Base-by-base conservation (phyloP, 2,888 invertebrate genomes). In the Schizotus pectinicornis region DNA sequence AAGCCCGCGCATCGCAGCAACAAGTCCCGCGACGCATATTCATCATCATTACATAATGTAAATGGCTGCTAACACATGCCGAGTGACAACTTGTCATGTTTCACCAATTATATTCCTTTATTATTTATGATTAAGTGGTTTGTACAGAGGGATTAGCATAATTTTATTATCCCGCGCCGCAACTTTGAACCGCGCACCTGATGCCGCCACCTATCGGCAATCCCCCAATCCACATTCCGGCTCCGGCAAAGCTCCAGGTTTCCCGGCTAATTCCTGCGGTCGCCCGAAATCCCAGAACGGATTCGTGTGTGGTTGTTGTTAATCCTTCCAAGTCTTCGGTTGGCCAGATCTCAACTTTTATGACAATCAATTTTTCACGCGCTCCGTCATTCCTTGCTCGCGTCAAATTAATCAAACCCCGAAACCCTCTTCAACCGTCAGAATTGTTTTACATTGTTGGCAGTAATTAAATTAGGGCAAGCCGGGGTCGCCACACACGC, bases 401-500 rank as follows among this genome's bases (percentile, higher is more conserved):
- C 22, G 22, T 22, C 22, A 22, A 22, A 22, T 22, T 22, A 22
- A 22, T 22, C 22, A 22, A 22, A 22, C 2, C 22, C 22, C 22
- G 22, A 22, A 22, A 57, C 61, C 57, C 61, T 61, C 51, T 49
- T 57, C 61, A 57, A 34, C 42, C 58, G 57, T 58, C 57, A 46
- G 45, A 22, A 48, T 48, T 48, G 48, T 48, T 37, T 37, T 48
- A 48, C 48, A 48, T 48, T 48, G 48, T 68, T 70, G 63, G 62
- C 62, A 65, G 67, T 74, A 71, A 74, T 74, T 73, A 74, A 74
- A 74, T 74, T 72, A 74, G 71, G 64, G 63, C 71, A 63, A 62
- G 62, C 65, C 59, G 64, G 54, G 67, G 67, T 73, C 71, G 74
- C 76, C 76, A 74, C 76, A 76, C 76, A 75, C 65, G 73, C 71